These are phyloP conservation scores for Ormia ochracea DNA, from an alignment of 2,888 invertebrate species.

Conservation along the genomic window DNA sequence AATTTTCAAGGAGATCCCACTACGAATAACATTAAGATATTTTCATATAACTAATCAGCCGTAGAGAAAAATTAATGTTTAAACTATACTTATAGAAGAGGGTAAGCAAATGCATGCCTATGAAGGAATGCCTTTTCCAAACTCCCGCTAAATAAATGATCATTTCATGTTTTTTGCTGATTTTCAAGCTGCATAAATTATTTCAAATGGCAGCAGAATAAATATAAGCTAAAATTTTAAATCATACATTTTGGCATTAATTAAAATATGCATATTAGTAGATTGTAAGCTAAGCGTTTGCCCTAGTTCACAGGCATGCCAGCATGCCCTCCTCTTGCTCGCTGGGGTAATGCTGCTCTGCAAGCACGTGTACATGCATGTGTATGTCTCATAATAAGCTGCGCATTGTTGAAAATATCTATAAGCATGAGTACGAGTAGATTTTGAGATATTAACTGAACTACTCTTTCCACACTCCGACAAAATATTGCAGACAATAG, in stretches of 20 bases:
- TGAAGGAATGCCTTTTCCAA: neutral
- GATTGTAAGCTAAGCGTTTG: neutral
- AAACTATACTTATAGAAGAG: neutral
- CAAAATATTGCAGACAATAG: conserved; percentile 3
- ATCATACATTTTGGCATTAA: neutral
- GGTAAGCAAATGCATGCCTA: neutral
- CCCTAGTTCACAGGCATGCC: neutral
- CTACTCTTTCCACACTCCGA: conserved; percentile 1
- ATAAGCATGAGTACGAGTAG: conserved; percentile 35
- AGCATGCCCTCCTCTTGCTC: neutral
- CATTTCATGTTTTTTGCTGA: neutral
- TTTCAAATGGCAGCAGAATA: neutral
- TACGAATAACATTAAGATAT: conserved; percentile 53
- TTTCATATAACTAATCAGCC: conserved; percentile 45
- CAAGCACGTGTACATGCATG: conserved; percentile 14
- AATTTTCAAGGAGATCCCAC: too few relatives aligned
- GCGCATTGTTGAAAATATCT: conserved; percentile 52
- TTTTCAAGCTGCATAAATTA: neutral
- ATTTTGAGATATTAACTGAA: conserved; percentile 37
- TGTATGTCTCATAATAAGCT: conserved; percentile 55
- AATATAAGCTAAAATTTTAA: too few relatives aligned
- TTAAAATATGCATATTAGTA: neutral
- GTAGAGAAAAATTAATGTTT: conserved; percentile 11
- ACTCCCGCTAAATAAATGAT: neutral
- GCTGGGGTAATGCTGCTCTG: conserved; percentile 8